Evolutionary conservation across 2,113 vertebrate genomes (phyloP), one percentile per base, ranked within the genome.

Genomic region (Malaclemys terrapin): DNA sequence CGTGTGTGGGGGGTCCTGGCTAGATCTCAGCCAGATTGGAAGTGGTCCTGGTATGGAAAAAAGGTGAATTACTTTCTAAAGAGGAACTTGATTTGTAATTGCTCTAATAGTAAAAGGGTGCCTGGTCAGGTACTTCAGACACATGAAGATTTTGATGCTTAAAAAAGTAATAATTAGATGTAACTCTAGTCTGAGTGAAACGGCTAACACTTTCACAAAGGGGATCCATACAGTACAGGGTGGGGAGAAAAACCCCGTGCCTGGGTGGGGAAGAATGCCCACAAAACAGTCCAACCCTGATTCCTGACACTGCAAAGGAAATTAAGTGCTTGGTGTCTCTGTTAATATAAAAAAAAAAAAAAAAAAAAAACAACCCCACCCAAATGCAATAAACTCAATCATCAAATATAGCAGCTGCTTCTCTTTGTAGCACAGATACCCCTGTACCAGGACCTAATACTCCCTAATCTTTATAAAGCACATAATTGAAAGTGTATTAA

Each of bases 281-380:
- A 10, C 2, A 31, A 65, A 16, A 53, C 87, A 86, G 16, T 50
- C 47, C 27, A 85, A 69, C 88, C 45, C 65, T n/a, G 87, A 0
- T 84, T 88, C 5, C 42, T 90, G 31, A 4, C 88, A 10, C 82
- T 89, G 35, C 29, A 89, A 87, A 84, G 69, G 54, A 89, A 84
- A 45, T 75, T 47, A 88, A 87, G 50, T 89, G 49, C 10, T 76
- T 76, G 4, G 12, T 52, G 54, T 10, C 29, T 85, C 27, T 56
- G 2, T 19, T 95, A 53, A 25, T 86, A 47, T 7, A 82, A 80
- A 69, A 69, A 17, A 29, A 13, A 75, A 24, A 76, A 45, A 45
- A 25, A 27, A 45, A 69, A 9, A 9, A 6, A 4, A 76, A 76
- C 47, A 27, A 24, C 11, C 42, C 14, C 53, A 76, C n/a, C 72